Percentiles rank a stretch among this genome's conserved stretches.
These are phyloP conservation scores for Hypanus sabinus DNA, from an alignment of 2,113 vertebrate species.

Conservation along the genomic window DNA sequence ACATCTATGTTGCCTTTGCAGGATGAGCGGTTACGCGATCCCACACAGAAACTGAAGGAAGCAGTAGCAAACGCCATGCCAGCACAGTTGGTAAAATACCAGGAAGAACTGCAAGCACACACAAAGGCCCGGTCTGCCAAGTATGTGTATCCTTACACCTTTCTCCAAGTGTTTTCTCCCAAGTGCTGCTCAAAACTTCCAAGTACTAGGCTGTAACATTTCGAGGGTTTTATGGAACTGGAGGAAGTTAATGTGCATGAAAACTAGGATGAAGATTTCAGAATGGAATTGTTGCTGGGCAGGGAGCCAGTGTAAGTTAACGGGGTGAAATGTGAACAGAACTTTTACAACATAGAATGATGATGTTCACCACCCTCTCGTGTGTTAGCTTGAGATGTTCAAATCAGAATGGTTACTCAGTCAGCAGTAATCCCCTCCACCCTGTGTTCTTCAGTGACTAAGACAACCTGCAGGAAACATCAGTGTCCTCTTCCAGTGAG, in stretches of 20 bases:
- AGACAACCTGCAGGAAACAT: too few relatives aligned
- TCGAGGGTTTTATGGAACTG: not conserved
- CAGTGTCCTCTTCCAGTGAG: too few relatives aligned
- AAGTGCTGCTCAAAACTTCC: not conserved
- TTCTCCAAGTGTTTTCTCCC: not conserved
- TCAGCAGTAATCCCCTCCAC: too few relatives aligned
- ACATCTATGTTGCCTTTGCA: slow-evolving; percentile 46
- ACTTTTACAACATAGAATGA: not conserved
- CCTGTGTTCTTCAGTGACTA: too few relatives aligned
- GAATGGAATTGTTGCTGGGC: not conserved
- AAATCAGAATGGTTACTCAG: too few relatives aligned
- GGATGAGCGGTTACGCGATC: slow-evolving; percentile 85
- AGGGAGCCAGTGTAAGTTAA: not conserved
- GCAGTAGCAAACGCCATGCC: slow-evolving; percentile 93
- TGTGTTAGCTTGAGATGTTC: too few relatives aligned
- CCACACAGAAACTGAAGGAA: slow-evolving; percentile 86
- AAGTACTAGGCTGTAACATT: not conserved
- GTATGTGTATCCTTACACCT: slow-evolving; percentile 48
- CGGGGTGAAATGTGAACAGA: not conserved
- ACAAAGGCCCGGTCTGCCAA: slow-evolving; percentile 88
- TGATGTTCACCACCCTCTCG: too few relatives aligned
- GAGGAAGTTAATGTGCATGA: not conserved
- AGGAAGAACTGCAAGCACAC: slow-evolving; percentile 83
- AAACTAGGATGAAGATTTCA: not conserved
- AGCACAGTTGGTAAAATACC: slow-evolving; percentile 87